A percentile compares a stretch with the other conserved stretches of the same genome.
Conservation (phyloP, 2,113 vertebrate genomes). For the Lycaon pictus region DNA sequence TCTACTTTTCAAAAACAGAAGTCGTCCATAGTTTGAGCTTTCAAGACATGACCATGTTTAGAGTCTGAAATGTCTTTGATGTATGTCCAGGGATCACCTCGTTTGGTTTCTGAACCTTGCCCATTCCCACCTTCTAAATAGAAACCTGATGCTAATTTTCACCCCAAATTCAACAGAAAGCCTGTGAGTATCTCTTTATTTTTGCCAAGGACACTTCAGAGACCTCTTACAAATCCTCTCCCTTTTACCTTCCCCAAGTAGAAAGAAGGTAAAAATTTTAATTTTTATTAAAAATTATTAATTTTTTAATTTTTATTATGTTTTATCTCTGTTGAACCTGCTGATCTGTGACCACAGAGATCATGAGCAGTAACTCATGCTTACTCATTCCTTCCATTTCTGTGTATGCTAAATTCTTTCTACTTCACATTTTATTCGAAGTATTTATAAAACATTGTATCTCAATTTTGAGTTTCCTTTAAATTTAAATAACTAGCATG, state of each 20-base stretch:
- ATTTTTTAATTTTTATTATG: no score
- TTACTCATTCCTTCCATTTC: not conserved
- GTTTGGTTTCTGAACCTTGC: not conserved
- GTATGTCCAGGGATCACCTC: not conserved
- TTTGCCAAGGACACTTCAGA: not conserved
- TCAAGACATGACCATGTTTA: not conserved
- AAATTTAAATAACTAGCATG: not conserved
- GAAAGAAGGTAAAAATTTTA: not conserved
- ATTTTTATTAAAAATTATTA: not conserved
- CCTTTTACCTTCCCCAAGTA: not conserved
- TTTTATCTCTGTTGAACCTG: not conserved
- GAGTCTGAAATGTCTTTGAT: not conserved
- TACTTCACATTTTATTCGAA: not conserved
- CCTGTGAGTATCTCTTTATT: not conserved
- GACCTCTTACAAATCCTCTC: not conserved
- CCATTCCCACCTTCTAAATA: not conserved
- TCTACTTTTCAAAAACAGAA: not conserved
- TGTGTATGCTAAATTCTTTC: not conserved
- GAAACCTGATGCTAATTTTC: not conserved
- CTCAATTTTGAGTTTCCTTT: slow-evolving; percentile 18
- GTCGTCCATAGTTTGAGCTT: not conserved
- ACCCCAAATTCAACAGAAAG: not conserved
- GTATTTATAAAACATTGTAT: not conserved
- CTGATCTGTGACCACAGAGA: not conserved
- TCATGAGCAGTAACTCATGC: not conserved